Evolutionary conservation across 2,888 invertebrate genomes (phyloP), one percentile per base, ranked within the genome.

Genomic region (Poecilobothrus nobilitatus): DNA sequence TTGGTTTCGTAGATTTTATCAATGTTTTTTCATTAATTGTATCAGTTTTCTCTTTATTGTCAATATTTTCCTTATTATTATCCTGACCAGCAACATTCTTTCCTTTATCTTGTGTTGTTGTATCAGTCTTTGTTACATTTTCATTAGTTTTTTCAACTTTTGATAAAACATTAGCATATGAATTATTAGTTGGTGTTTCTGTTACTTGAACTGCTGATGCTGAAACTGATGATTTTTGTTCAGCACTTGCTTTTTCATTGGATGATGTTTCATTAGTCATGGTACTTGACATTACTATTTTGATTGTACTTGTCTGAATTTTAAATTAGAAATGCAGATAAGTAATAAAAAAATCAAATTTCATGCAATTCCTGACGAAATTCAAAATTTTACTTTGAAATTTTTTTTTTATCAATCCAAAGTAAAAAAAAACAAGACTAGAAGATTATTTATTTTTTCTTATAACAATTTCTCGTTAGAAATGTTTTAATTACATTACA

Each of bases 41-140:
- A 66, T 66, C 44, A 22, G 7, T 37, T 21, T 20, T 41, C 4
- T 41, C 22, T 21, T 68, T 64, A 41, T 65, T 62, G n/a, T 66
- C 68, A 61, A 70, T 68, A 70, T 79, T 80, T 69, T 80, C 81
- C 73, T 80, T 81, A 63, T 73, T 73, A 69, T 72, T 71, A 61
- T 71, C 71, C 53, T 74, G 41, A 65, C 72, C 72, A 53, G 34
- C 67, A 62, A 68, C 70, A 37, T 67, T 70, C 2, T 53, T 70
- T 70, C 66, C 68, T 18, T 7, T 70, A 61, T 66, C 27, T 0
- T 71, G 6, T 37, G 37, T 22, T 64, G 33, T 33, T 27, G 33
- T 64, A 18, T 64, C 64, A 27, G n/a, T 62, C 4, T 62, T 62
- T 10, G 62, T 62, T 10, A 64, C 27, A 64, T 33, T 37, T 12